phyloP scores from a whole-genome alignment of 2,797 vertebrate genomes.

The Pristis pectinata region DNA sequence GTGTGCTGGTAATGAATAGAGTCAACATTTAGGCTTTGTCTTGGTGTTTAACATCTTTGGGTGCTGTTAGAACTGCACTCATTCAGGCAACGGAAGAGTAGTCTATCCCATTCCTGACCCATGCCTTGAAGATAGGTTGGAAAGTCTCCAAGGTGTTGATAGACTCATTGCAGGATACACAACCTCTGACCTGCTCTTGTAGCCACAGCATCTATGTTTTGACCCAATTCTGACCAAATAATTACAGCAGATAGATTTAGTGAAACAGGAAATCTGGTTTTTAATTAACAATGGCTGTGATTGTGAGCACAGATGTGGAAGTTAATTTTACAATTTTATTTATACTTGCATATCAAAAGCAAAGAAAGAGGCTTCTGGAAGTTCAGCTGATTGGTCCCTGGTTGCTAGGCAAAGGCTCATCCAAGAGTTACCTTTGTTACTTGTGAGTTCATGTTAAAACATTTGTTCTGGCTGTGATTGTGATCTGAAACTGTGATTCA shows the following conservation, averaged over 20 bases:
- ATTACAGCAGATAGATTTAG: not conserved
- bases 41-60: too few relatives aligned
- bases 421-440: too few relatives aligned
- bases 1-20: too few relatives aligned
- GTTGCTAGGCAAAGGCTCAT: not conserved
- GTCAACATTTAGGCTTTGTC: too few relatives aligned
- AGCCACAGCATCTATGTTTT: too few relatives aligned
- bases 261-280: not conserved
- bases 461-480: not conserved
- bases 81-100: too few relatives aligned
- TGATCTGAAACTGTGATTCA: not conserved
- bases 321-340: not conserved
- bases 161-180: too few relatives aligned
- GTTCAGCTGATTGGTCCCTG: not conserved
- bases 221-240: not conserved
- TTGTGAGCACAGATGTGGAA: not conserved
- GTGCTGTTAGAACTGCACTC: too few relatives aligned
- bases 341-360: not conserved
- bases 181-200: too few relatives aligned
- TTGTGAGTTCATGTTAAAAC: not conserved
- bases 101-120: too few relatives aligned
- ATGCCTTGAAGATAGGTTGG: too few relatives aligned
- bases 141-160: too few relatives aligned
- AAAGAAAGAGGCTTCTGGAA: not conserved
- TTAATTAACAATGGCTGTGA: not conserved